A percentile compares a stretch with the other conserved stretches of the same genome.
Conservation (phyloP, 2,888 invertebrate genomes). For the Andrena bicolor region DNA sequence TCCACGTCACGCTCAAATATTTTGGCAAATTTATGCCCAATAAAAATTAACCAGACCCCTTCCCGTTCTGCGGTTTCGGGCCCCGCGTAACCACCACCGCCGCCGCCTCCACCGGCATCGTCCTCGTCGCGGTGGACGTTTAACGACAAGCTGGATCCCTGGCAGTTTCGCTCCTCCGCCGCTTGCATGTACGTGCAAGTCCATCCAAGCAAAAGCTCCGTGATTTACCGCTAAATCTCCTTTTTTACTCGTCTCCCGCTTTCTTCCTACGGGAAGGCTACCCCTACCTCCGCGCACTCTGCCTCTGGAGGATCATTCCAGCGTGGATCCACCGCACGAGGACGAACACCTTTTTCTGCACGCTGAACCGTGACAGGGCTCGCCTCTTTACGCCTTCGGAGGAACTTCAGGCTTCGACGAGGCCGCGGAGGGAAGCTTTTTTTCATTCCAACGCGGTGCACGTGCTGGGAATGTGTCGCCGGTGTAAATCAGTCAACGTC, state of each 20-base stretch:
- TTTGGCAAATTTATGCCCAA: slow-evolving; percentile 85
- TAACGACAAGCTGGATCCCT: slow-evolving; percentile 74
- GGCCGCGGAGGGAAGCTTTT: slow-evolving; percentile 47
- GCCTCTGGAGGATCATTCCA: slow-evolving; percentile 24
- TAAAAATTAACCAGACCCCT: slow-evolving; percentile 85
- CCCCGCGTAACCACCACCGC: slow-evolving; percentile 60
- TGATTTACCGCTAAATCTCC: slow-evolving; percentile 83
- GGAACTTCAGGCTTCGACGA: slow-evolving; percentile 27
- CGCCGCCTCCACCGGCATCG: slow-evolving; percentile 43
- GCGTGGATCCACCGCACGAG: slow-evolving; percentile 31
- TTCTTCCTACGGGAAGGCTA: slow-evolving; percentile 21
- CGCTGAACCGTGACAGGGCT: slow-evolving; percentile 9
- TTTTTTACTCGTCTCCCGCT: slow-evolving; percentile 71
- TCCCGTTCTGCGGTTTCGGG: slow-evolving; percentile 74
- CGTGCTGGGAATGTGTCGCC: slow-evolving; percentile 75
- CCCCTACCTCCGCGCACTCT: slow-evolving; percentile 2
- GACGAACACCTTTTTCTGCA: slow-evolving; percentile 49
- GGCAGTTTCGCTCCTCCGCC: slow-evolving; percentile 56
- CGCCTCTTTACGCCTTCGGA: slow-evolving; percentile 62
- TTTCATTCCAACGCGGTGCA: slow-evolving; percentile 52
- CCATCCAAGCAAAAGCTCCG: slow-evolving; percentile 71
- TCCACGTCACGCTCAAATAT: slow-evolving; percentile 84
- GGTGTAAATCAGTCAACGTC: slow-evolving; percentile 83
- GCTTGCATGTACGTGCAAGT: slow-evolving; percentile 50
- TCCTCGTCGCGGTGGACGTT: slow-evolving; percentile 59